Conservation (phyloP, 2,888 invertebrate species). For the Rotaria macrura region DNA sequence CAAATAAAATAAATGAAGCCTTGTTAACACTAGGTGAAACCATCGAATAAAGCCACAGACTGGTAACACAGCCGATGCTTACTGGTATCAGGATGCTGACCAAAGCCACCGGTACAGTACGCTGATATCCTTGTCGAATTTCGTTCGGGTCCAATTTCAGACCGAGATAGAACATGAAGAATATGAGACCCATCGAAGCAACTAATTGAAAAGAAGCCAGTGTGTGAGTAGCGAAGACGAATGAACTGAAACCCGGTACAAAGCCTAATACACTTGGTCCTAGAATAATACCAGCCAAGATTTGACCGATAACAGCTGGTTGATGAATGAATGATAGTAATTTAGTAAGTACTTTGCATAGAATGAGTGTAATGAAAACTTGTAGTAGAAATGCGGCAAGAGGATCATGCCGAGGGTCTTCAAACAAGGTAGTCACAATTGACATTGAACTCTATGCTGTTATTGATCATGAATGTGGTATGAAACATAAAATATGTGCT, state of each 20-base stretch:
- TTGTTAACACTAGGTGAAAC: background rate
- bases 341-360: background rate
- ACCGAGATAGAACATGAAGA: slow-evolving; percentile 10
- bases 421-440: background rate
- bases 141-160: background rate
- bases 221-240: background rate
- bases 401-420: background rate
- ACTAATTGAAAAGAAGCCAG: background rate
- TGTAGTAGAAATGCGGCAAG: background rate
- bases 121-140: background rate
- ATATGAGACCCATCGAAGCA: background rate
- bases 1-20: background rate
- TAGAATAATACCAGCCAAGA: background rate
- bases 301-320: background rate
- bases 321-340: too few relatives aligned
- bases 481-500: too few relatives aligned
- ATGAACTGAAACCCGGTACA: background rate
- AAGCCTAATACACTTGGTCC: background rate
- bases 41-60: background rate
- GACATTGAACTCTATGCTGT: too few relatives aligned
- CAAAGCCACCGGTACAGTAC: too few relatives aligned
- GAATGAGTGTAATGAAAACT: background rate
- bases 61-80: background rate
- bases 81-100: background rate
- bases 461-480: too few relatives aligned